phyloP scores from a whole-genome alignment of 2,888 invertebrate genomes.

The Euplexia lucipara region DNA sequence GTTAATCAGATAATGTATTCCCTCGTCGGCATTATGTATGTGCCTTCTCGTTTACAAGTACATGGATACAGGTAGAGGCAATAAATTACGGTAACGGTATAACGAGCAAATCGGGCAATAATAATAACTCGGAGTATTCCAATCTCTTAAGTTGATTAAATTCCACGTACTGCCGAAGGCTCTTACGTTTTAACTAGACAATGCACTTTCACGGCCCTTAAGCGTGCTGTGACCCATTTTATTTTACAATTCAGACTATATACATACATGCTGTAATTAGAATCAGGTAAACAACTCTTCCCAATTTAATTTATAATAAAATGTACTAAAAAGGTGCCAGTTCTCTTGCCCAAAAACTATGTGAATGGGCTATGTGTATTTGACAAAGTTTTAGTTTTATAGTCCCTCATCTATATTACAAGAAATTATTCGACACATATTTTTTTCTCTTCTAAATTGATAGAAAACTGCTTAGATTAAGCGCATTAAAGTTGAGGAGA shows the following conservation, averaged over 20 bases:
- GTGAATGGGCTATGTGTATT: too few relatives aligned
- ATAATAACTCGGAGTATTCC: conserved; percentile 18
- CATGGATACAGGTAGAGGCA: background rate
- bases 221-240: conserved; percentile 3
- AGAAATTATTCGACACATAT: too few relatives aligned
- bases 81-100: conserved; percentile 3
- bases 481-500: too few relatives aligned
- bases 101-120: conserved; percentile 9
- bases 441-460: too few relatives aligned
- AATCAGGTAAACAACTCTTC: background rate
- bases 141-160: conserved; percentile 22
- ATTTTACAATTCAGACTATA: background rate
- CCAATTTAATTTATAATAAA: too few relatives aligned
- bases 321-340: too few relatives aligned
- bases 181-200: background rate
- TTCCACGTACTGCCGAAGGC: background rate
- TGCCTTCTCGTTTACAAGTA: conserved; percentile 21
- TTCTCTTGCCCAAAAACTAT: too few relatives aligned
- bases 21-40: conserved; percentile 32
- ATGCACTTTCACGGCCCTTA: conserved; percentile 6
- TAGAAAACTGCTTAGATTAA: too few relatives aligned
- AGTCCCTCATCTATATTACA: too few relatives aligned
- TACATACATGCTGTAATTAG: background rate
- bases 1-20: conserved; percentile 61
- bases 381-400: too few relatives aligned